Conservation (phyloP, 2,797 vertebrate species). For the Eurystomus glaucurus region DNA sequence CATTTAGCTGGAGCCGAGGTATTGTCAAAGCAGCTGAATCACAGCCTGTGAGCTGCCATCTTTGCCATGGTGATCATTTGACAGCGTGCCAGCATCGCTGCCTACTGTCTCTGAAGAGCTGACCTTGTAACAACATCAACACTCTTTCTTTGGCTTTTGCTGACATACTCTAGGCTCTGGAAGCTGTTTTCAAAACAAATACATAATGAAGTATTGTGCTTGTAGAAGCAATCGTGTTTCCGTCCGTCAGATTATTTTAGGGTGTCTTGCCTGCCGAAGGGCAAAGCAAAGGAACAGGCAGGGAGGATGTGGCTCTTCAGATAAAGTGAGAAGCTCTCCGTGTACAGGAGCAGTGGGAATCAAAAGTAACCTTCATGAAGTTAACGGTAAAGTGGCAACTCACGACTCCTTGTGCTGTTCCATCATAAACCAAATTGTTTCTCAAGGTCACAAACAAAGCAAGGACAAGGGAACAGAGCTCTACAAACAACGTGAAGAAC, state of each 20-base stretch:
- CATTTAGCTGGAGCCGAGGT: constrained; percentile 39
- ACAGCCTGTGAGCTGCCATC: constrained; percentile 54
- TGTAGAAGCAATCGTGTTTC: constrained; percentile 78
- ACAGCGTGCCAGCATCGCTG: constrained; percentile 66
- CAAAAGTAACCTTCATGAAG: not conserved
- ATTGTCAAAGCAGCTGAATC: constrained; percentile 77
- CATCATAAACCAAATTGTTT: not conserved
- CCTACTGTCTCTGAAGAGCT: constrained; percentile 75
- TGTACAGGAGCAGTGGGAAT: not conserved
- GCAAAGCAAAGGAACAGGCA: constrained; percentile 5
- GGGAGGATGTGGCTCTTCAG: not conserved
- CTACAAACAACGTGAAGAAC: not conserved
- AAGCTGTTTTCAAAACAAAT: constrained; percentile 82
- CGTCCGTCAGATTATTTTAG: constrained; percentile 62
- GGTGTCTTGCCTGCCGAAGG: constrained; percentile 24
- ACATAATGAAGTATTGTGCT: constrained; percentile 73
- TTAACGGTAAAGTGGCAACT: not conserved
- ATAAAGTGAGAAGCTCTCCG: not conserved
- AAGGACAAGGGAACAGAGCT: constrained; percentile 13
- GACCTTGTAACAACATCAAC: constrained; percentile 79
- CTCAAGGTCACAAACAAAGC: not conserved
- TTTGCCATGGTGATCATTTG: constrained; percentile 70
- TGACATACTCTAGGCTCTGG: constrained; percentile 75
- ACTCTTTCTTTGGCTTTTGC: constrained; percentile 76
- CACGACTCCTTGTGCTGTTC: not conserved